Base-by-base conservation (phyloP, 2,797 vertebrate species). In the Clarias pachynema region DNA sequence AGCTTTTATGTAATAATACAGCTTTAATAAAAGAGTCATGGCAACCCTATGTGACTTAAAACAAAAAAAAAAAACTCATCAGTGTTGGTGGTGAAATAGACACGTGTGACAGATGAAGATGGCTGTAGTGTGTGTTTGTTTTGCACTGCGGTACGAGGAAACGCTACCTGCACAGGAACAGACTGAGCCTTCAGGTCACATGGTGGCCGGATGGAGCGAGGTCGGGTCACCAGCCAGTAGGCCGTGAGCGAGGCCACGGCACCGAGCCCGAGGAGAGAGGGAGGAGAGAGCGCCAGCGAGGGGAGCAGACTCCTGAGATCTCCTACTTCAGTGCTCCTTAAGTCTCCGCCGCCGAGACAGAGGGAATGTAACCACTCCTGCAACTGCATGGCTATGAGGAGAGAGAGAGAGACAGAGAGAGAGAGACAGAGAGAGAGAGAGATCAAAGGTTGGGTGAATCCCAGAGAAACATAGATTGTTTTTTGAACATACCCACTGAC, bases 171-270 rank as follows among this genome's bases (percentile, higher is more conserved):
- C 1, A 96, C 91, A 10, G 94, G 92, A 8, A 95, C 89, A 5
- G 95, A 96, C 93, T 96, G 95, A 83, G 91, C 89, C 12, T 93
- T 92, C 0, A 96, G 94, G 85, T 95, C 94, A 66, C 95, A 95
- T 20, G 94, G 94, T 0, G 94, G 93, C 24, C 63, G 93, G 87
- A 94, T 93, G 89, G 95, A 93, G 20, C 92, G 93, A 66, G 95
- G 95, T 10, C 94, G 93, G 56, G 94, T 95, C 86, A 92, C 91
- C 89, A 96, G 92, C 95, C 95, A 96, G 90, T 95, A 96, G 0
- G 92, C 94, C 0, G 95, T 95, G 90, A 96, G 81, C 6, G 95
- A 95, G 78, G 95, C 95, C 79, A 96, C 75, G 0, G 95, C 95
- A 70, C 95, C 95, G 2, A 96, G 81, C 18, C 95, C 95, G 60